Base-by-base conservation (phyloP, 2,113 vertebrate genomes). In the Albula glossodonta region DNA sequence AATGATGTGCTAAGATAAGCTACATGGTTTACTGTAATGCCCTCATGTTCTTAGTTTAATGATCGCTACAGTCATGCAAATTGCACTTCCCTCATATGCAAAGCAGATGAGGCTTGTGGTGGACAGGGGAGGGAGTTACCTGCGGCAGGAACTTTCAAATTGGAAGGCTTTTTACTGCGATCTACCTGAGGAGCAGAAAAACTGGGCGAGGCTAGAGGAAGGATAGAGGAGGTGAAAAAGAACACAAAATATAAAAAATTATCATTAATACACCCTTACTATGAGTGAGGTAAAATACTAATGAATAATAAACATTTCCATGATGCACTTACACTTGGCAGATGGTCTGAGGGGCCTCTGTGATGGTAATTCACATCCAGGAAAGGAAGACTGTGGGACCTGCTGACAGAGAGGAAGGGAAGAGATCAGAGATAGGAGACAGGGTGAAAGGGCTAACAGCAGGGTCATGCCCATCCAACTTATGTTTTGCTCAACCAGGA, bases 111-210 rank as follows among this genome's bases (percentile, higher is more conserved):
- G 25, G 5, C 31, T 41, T 41, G 31, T 41, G 31, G 31, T 49
- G 79, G 8, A 15, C 48, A 22, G 49, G 15, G 2, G 51, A 9
- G 19, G 60, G 51, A 6, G 15, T 17, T 49, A 49, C 31, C 66
- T 85, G 17, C 1, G 13, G 13, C 8, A 22, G 19, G 11, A 48
- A 31, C 10, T n/a, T 10, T 49, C 5, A 70, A 11, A 19, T 3
- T 19, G 48, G 52, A 15, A 10, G 84, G 78, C 22, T 85, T 85
- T 17, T 7, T 80, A 19, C 31, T 80, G 3, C 84, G 52, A 48
- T 85, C 84, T 1, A 85, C n/a, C 56, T n/a, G 52, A 41, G 84
- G 84, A 80, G 57, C 53, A 57, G 25, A 5, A 49, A 25, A 17
- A 49, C 78, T 80, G 66, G 0, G 52, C 12, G 84, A 77, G 48